Evolutionary conservation across 1,140 invertebrate species (phyloP).

Genomic region (Zophobas morio): DNA sequence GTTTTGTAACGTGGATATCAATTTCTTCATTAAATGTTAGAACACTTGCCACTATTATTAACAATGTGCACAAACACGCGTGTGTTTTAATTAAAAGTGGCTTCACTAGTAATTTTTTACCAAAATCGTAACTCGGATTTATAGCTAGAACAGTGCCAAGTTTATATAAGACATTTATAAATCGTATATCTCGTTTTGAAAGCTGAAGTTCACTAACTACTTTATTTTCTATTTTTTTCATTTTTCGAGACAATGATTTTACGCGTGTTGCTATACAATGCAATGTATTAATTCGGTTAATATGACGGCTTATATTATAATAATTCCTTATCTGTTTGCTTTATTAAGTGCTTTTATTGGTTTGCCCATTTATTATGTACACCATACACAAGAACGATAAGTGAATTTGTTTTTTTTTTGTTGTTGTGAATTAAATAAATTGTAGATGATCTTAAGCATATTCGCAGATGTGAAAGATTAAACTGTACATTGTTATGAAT

Average conservation of each 20-base stretch:
- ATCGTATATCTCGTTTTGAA: conserved; percentile 18
- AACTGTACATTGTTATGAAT: no score
- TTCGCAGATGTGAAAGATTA: no score
- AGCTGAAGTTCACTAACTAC: neutral
- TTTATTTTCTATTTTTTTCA: neutral
- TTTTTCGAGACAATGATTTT: conserved; percentile 1
- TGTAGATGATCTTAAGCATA: no score
- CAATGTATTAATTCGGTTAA: no score
- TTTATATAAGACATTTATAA: conserved; percentile 10
- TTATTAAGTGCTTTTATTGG: no score
- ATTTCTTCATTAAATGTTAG: neutral
- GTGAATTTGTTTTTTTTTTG: no score
- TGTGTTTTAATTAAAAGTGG: conserved; percentile 7
- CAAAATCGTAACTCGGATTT: conserved; percentile 30
- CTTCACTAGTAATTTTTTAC: neutral
- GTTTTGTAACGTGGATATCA: neutral
- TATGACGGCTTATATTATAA: no score
- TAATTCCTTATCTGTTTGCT: no score
- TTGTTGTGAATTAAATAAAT: no score
- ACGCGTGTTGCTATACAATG: neutral
- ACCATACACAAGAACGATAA: no score
- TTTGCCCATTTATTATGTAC: no score
- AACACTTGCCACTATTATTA: neutral
- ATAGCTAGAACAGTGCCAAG: conserved; percentile 19
- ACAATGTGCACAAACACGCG: neutral